Conservation (phyloP, 2,113 vertebrate genomes). For the Odocoileus hemionus region DNA sequence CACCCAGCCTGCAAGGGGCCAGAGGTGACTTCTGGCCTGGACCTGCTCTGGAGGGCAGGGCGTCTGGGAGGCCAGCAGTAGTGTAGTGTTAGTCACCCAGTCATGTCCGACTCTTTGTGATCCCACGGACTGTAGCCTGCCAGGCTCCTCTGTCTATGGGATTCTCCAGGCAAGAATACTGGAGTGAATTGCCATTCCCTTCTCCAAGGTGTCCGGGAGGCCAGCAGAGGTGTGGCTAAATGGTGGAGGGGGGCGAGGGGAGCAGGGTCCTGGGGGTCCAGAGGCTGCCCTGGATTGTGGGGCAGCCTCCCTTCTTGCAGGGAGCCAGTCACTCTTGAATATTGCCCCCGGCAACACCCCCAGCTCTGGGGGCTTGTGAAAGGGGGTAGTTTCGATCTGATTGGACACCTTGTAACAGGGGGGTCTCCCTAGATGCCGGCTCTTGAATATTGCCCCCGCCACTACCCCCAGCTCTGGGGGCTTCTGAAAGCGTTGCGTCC, state of each 20-base stretch:
- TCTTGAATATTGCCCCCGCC: neutral
- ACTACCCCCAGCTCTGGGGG: neutral
- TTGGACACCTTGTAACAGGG: no score
- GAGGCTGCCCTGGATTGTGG: no score
- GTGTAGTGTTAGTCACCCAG: accelerated
- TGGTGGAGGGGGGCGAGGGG: neutral
- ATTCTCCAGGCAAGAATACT: neutral
- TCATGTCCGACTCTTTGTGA: neutral
- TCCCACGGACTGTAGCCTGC: neutral
- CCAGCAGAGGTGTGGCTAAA: neutral
- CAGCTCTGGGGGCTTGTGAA: neutral
- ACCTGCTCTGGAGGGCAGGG: neutral
- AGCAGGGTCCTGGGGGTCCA: neutral
- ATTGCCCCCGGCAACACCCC: neutral
- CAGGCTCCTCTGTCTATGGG: neutral
- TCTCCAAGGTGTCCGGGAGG: neutral
- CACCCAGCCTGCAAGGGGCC: neutral
- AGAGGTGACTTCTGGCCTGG: neutral
- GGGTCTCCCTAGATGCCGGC: no score
- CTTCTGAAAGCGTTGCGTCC: neutral
- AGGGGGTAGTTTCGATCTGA: no score
- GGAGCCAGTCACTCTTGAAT: neutral
- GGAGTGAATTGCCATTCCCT: neutral
- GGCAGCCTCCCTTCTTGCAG: neutral
- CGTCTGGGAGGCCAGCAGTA: neutral